Conservation (phyloP, 1,140 invertebrate genomes). For the Maconellicoccus hirsutus region DNA sequence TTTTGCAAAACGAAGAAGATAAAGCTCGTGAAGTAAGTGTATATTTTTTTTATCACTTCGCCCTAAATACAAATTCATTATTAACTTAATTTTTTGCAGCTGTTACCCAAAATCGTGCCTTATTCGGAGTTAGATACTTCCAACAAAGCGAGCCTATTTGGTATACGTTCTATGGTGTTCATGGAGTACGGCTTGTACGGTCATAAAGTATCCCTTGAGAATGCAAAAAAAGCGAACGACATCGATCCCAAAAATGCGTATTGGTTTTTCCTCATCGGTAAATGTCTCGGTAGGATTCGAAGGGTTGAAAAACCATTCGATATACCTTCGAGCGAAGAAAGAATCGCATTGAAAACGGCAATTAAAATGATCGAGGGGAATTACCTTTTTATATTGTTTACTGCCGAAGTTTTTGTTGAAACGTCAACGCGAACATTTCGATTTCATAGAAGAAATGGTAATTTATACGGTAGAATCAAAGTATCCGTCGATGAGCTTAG, state of each 20-base stretch:
- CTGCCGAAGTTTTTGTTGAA: background rate
- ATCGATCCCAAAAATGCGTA: background rate
- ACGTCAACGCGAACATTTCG: background rate
- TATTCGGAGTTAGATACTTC: background rate
- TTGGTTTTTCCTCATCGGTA: background rate
- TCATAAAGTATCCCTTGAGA: background rate
- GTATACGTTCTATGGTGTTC: background rate
- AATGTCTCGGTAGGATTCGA: background rate
- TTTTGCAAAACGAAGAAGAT: background rate
- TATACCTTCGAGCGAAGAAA: background rate
- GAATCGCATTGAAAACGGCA: background rate
- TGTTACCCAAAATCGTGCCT: background rate
- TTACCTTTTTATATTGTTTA: background rate
- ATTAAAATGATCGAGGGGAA: background rate
- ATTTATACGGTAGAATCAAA: background rate
- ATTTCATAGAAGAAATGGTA: background rate
- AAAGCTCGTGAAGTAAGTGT: background rate
- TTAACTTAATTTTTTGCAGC: background rate
- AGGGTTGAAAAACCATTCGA: slow-evolving; percentile 1
- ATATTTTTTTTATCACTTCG: background rate
- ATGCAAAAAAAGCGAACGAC: background rate
- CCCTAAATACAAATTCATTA: background rate
- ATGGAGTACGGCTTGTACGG: slow-evolving; percentile 1
- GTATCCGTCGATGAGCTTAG: background rate
- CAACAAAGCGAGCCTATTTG: background rate